Base-by-base conservation (phyloP, 30 jellyfish, hydroid and myxozoan genomes). In the Hydractinia echinata region DNA sequence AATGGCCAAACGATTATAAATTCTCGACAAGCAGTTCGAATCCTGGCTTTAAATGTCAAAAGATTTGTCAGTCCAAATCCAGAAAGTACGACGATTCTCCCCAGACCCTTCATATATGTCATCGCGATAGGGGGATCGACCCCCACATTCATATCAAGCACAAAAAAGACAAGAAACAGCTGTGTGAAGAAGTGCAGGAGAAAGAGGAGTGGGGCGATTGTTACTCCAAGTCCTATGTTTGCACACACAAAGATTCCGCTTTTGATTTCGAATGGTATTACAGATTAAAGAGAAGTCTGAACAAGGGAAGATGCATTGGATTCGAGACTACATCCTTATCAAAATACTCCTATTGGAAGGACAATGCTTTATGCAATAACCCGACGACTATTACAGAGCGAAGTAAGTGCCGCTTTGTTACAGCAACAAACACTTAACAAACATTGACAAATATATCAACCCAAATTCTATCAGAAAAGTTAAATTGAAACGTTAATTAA, bases 161-260 rank as follows among this genome's bases (percentile, higher is more conserved):
- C 44, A 64, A 64, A 13, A 51, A 64, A 44, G 19, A 64, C 74
- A 44, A 13, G 51, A 64, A 64, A 6, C 8, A 6, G 10, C 19
- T n/a, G 10, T 64, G 74, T 13, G 74, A 64, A 13, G 51, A n/a
- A 64, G 74, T 64, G 9, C 9, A 51, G 39, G 74, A 64, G 18
- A 13, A 64, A 64, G 16, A 64, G 7, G 74, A 64, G 19, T 64
- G 74, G 74, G 74, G 74, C 16, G 74, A 64, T n/a, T 64, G 74
- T 51, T 64, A 64, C 74, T n/a, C 19, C 10, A 13, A 64, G 51
- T n/a, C 74, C 7, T 64, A 64, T 51, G 19, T 64, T 44, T 64
- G 74, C 74, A 64, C 74, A 64, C 74, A 64, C 9, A 64, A 64
- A 51, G 74, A 64, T 13, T 64, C 74, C 19, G 9, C 16, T n/a